A percentile compares a stretch with the other conserved stretches of the same genome.
Evolutionary conservation across 2,888 invertebrate genomes (phyloP).

Genomic region (Acanthosepion lycidas): DNA sequence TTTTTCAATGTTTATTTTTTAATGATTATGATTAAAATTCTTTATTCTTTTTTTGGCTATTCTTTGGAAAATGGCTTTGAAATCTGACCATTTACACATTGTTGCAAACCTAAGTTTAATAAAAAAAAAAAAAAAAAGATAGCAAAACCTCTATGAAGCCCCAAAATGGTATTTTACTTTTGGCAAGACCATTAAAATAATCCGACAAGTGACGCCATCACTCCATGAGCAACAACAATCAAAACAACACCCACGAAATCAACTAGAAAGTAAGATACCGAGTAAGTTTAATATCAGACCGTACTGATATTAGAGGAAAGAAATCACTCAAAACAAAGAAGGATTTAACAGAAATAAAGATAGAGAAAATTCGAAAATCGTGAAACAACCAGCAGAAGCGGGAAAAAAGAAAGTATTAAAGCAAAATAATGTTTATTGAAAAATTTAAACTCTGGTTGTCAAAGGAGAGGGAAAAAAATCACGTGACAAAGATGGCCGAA

Average conservation of each 20-base stretch:
- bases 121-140: neutral
- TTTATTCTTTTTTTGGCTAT: neutral
- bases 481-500: too few relatives aligned
- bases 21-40: neutral
- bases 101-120: neutral
- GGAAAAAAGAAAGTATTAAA: neutral
- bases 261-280: neutral
- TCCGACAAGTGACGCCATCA: neutral
- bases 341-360: neutral
- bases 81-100: neutral
- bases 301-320: neutral
- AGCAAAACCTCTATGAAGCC: neutral
- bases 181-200: neutral
- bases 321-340: neutral
- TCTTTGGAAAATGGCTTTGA: neutral
- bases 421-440: neutral
- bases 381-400: neutral
- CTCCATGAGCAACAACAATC: neutral
- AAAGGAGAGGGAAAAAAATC: too few relatives aligned
- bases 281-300: too few relatives aligned
- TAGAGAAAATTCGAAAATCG: neutral
- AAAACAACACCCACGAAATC: neutral
- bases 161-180: too few relatives aligned
- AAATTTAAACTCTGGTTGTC: neutral
- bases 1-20: neutral